Base-by-base conservation (phyloP, 2,797 vertebrate species). In the Danio albolineatus region DNA sequence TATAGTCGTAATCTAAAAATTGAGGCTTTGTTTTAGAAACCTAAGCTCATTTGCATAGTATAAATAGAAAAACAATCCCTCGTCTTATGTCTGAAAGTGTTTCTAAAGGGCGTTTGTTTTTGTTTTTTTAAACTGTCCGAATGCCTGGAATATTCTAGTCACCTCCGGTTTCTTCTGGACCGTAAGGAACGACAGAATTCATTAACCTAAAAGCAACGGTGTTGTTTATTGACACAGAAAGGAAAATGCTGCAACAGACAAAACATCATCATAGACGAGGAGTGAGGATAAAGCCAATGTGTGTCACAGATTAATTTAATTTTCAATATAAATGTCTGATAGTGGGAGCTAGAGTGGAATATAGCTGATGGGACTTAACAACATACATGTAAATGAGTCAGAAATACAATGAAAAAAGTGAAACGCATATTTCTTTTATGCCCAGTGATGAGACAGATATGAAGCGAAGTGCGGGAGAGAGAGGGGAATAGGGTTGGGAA, bases 41-140 rank as follows among this genome's bases (percentile, higher is more conserved):
- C 16, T 71, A 78, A 83, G 82, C 79, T 83, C 76, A 49, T 80
- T 86, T 76, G 54, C 78, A 82, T 89, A 83, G 78, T 88, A 91
- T 89, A 84, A 92, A 90, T 90, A 90, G 88, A 85, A 61, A 76
- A 69, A 21, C 89, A 92, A 91, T 89, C 89, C 84, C 73, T 76
- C 75, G 86, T 36, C 14, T 73, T 39, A 3, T 66, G 38, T 41
- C 41, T 38, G 64, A 75, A 73, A 66, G 44, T 46, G 54, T 77
- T n/a, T 39, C 38, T 43, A 48, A 78, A 57, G 54, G 28, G 49
- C 46, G 54, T 43, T 59, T n/a, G n/a, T n/a, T n/a, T n/a, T 4
- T 54, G 6, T 56, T 16, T 76, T 13, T 8, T 70, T 2, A 53
- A n/a, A 21, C 8, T 36, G 43, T 46, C 3, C 5, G 54, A 64